Evolutionary conservation across 2,888 invertebrate species (phyloP), one percentile per base, ranked within the genome.

Genomic region (Agrochola macilenta): DNA sequence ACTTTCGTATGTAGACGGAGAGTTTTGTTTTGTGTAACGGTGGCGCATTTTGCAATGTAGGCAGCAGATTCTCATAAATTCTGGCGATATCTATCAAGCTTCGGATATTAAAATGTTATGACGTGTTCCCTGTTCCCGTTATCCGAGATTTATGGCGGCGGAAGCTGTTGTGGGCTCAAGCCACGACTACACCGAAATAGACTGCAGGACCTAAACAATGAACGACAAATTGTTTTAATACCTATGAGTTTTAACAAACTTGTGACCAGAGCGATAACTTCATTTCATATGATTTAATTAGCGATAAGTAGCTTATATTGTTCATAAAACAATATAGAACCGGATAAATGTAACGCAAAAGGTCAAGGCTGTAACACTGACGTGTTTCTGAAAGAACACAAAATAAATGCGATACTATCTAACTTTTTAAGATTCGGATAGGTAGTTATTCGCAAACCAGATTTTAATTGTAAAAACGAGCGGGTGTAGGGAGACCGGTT

Each of bases 131-230:
- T 77, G 83, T 86, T 84, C 82, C 81, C 86, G 89, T 82, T 88
- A 86, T 75, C 69, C 78, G 76, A 86, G 83, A 89, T 88, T 87
- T 88, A 89, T 88, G 69, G 79, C 81, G 75, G 79, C 84, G 88
- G 86, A 86, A 86, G 78, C 88, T 80, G 89, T 64, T 61, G 83
- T 79, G 66, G 79, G 82, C 73, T 78, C 68, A 85, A 79, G 76
- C 76, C 69, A 79, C 78, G 75, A 69, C 58, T 72, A 74, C 46
- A 82, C 81, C 64, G 49, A 85, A 87, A 88, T 88, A 88, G 82
- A 81, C 63, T 75, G 52, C 73, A 74, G 73, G 72, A 78, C 73
- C 83, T 74, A 78, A 78, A 74, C 83, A 77, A 79, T 80, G 68
- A 77, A 86, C 63, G 68, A 78, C 78, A 69, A 76, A 71, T 74